A percentile compares a stretch with the other conserved stretches of the same genome.
Conservation (phyloP, 2,888 invertebrate genomes). For the Trypoxylon attenuatum region DNA sequence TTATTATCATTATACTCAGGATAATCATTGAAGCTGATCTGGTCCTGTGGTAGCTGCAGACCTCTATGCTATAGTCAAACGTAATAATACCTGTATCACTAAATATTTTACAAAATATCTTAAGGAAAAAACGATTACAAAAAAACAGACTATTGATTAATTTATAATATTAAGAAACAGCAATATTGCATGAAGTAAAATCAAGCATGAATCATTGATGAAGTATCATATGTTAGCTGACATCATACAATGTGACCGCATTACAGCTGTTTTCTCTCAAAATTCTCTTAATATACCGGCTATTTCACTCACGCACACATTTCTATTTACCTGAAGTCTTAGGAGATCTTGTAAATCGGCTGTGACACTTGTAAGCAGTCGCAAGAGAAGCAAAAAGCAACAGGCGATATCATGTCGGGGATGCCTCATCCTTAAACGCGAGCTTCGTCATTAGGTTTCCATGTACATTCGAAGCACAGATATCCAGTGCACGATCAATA, state of each 20-base stretch:
- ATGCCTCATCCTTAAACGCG: constrained; percentile 51
- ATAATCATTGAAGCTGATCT: constrained; percentile 29
- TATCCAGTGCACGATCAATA: too few relatives aligned
- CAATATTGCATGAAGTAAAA: background rate
- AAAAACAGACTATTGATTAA: background rate
- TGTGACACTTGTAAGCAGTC: constrained; percentile 15
- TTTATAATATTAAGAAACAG: background rate
- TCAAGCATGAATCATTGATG: background rate
- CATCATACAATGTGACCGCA: too few relatives aligned
- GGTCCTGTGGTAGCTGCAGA: background rate
- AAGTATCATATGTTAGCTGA: background rate
- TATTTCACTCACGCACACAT: background rate
- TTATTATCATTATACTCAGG: constrained; percentile 58
- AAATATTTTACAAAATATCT: background rate
- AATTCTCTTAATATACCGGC: background rate
- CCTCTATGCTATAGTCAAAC: background rate
- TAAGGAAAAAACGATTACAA: background rate
- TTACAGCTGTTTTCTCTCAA: too few relatives aligned
- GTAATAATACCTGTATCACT: too few relatives aligned
- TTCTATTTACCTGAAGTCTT: constrained; percentile 46
- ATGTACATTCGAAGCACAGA: background rate
- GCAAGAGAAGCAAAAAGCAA: constrained; percentile 47
- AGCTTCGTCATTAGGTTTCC: constrained; percentile 43
- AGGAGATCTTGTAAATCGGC: constrained; percentile 37
- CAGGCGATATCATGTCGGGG: constrained; percentile 41